phyloP scores from a whole-genome alignment of 2,888 invertebrate species.

The Axea sp. region DNA sequence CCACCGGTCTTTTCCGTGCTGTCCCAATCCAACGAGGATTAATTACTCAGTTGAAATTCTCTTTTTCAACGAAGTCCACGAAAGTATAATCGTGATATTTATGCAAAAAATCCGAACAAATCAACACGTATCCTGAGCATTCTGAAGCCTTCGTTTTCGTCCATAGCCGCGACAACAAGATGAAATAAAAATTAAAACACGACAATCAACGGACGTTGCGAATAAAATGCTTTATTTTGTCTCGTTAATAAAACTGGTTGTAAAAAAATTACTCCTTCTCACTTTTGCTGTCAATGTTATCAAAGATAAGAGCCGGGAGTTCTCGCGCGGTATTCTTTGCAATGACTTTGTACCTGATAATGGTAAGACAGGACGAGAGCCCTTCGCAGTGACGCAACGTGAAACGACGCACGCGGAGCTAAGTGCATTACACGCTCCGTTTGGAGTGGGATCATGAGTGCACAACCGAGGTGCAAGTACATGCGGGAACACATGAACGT shows the following conservation, averaged over 20 bases:
- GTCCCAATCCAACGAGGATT: too few relatives aligned
- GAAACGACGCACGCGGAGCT: slow-evolving; percentile 55
- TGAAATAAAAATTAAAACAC: slow-evolving; percentile 9
- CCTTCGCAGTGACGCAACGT: slow-evolving; percentile 50
- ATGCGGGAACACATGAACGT: slow-evolving; percentile 22
- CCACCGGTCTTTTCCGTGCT: too few relatives aligned
- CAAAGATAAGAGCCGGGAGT: slow-evolving; percentile 53
- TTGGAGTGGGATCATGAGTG: slow-evolving; percentile 45
- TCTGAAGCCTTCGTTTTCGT: too few relatives aligned
- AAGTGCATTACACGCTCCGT: slow-evolving; percentile 52
- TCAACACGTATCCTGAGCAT: too few relatives aligned
- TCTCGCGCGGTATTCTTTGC: slow-evolving; percentile 42
- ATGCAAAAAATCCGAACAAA: too few relatives aligned
- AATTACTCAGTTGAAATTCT: too few relatives aligned
- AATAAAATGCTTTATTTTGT: too few relatives aligned
- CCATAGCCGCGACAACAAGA: slow-evolving; percentile 35
- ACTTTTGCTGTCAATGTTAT: slow-evolving; percentile 48
- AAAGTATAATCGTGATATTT: too few relatives aligned
- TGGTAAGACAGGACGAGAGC: slow-evolving; percentile 52
- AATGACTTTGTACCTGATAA: slow-evolving; percentile 54
- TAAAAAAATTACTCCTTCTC: too few relatives aligned
- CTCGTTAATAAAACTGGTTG: too few relatives aligned
- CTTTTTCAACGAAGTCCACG: too few relatives aligned
- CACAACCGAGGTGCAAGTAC: slow-evolving; percentile 26
- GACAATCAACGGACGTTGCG: too few relatives aligned